Evolutionary conservation across 2,113 vertebrate species (phyloP).

Genomic region (Panurus biarmicus): DNA sequence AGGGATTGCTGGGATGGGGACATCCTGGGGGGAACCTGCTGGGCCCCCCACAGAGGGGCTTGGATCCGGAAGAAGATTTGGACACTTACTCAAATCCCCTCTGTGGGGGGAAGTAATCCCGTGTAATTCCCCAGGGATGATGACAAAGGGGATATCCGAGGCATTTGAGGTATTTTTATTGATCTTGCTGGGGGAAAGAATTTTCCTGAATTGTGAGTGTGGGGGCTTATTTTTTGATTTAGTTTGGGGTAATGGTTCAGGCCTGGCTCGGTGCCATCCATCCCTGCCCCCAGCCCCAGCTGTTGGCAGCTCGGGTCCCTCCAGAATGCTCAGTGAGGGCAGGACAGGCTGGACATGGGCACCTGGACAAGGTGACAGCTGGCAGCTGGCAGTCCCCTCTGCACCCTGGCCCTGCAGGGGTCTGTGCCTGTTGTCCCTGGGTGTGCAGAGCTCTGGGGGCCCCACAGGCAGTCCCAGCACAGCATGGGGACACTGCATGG

Average conservation of each 20-base stretch:
- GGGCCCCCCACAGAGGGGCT: neutral
- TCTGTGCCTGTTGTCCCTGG: rapidly evolving
- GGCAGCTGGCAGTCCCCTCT: rapidly evolving
- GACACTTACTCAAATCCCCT: neutral
- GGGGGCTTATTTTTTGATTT: neutral
- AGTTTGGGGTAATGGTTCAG: neutral
- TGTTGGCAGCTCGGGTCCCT: rapidly evolving
- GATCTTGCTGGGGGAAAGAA: neutral
- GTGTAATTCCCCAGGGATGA: neutral
- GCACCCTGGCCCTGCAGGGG: neutral
- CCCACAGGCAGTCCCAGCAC: rapidly evolving
- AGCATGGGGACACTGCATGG: rapidly evolving
- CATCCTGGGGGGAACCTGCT: neutral
- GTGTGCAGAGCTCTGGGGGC: rapidly evolving
- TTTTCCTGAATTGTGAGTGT: neutral
- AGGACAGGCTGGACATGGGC: rapidly evolving
- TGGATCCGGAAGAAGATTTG: neutral
- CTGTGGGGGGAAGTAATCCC: neutral
- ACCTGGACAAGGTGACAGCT: rapidly evolving
- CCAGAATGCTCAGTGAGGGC: rapidly evolving
- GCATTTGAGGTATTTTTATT: neutral
- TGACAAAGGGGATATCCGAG: neutral
- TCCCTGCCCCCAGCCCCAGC: neutral
- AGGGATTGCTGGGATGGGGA: neutral
- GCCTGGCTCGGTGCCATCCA: neutral